A percentile compares a stretch with the other conserved stretches of the same genome.
These are phyloP conservation scores for Drosophila santomea DNA, from an alignment of 1,140 invertebrate genomes.

Conservation along the genomic window DNA sequence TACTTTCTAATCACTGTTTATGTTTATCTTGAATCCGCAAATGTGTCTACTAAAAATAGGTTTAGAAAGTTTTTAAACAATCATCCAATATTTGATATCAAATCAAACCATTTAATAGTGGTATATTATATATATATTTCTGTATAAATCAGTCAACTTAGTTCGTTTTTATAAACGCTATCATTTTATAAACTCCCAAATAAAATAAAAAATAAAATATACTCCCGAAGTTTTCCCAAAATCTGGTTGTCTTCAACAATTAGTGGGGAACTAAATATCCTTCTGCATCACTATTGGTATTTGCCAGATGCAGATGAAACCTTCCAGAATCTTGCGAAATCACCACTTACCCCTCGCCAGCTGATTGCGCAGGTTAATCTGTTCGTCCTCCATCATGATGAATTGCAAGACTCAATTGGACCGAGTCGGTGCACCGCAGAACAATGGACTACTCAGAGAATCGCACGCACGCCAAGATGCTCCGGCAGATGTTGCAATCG, in stretches of 20 bases:
- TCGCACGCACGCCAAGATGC: slow-evolving; percentile 7
- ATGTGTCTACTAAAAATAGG: background rate
- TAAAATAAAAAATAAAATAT: no score
- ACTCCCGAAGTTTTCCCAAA: no score
- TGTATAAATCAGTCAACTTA: no score
- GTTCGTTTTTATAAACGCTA: no score
- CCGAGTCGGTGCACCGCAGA: slow-evolving; percentile 17
- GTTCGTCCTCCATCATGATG: slow-evolving; percentile 50
- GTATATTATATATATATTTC: no score
- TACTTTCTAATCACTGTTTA: background rate
- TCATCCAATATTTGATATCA: no score
- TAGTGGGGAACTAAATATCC: background rate
- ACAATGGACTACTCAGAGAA: slow-evolving; percentile 18
- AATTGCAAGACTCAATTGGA: slow-evolving; percentile 15
- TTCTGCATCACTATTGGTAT: background rate
- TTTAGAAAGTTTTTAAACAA: background rate
- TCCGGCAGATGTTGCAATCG: slow-evolving; percentile 1
- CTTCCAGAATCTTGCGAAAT: slow-evolving; percentile 5
- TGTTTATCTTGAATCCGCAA: background rate
- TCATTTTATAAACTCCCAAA: no score
- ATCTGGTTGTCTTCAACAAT: background rate
- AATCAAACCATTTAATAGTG: no score
- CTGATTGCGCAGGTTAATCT: slow-evolving; percentile 42
- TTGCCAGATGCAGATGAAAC: background rate
- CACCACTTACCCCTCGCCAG: slow-evolving; percentile 46